Percentiles rank a stretch among this genome's conserved stretches.
Evolutionary conservation across 2,113 vertebrate species (phyloP).

Genomic region (Macquaria ambigua): DNA sequence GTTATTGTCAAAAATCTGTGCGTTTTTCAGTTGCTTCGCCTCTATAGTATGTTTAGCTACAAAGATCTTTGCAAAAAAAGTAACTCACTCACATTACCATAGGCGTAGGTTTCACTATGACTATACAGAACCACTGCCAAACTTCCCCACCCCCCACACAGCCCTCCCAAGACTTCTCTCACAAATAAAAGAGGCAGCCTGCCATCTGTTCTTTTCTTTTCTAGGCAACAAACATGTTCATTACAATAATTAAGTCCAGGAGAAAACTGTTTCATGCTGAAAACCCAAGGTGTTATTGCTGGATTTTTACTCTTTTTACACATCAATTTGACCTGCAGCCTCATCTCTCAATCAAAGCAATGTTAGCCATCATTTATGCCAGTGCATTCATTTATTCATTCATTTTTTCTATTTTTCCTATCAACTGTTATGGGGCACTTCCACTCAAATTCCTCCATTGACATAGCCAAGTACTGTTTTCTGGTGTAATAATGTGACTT

Average conservation of each 20-base stretch:
- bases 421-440: neutral
- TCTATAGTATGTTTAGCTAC: neutral
- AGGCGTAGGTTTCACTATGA: neutral
- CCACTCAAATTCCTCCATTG: neutral
- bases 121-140: constrained; percentile 25
- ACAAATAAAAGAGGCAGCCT: constrained; percentile 23
- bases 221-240: neutral
- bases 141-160: constrained; percentile 1
- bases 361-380: neutral
- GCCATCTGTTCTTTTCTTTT: constrained; percentile 55
- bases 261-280: neutral
- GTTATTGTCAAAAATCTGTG: neutral
- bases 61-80: neutral
- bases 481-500: neutral
- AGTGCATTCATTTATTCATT: neutral
- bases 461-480: neutral
- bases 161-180: constrained; percentile 31
- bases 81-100: neutral
- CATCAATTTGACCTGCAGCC: neutral
- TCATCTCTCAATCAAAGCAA: neutral
- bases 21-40: too few relatives aligned
- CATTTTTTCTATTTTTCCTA: neutral
- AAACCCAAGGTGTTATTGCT: neutral
- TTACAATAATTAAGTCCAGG: constrained; percentile 23
- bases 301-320: neutral